These are phyloP conservation scores for Orchestes rusci DNA, from an alignment of 2,888 invertebrate species.

Conservation along the genomic window DNA sequence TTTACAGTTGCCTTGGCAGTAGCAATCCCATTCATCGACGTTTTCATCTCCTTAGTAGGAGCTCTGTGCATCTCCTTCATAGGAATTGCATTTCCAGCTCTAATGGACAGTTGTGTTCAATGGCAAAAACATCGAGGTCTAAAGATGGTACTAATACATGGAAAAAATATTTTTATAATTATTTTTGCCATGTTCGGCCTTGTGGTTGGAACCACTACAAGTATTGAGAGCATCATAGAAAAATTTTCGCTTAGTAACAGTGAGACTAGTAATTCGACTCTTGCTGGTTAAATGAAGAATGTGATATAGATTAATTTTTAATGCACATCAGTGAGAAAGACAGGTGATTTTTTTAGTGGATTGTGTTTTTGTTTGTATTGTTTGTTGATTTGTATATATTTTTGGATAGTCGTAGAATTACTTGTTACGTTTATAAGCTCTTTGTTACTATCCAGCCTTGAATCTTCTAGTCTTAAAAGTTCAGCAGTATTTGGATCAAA, in stretches of 20 bases:
- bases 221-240: slow-evolving; percentile 53
- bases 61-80: slow-evolving; percentile 83
- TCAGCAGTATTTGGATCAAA: too few relatives aligned
- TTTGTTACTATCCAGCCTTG: too few relatives aligned
- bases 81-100: slow-evolving; percentile 84
- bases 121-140: slow-evolving; percentile 56
- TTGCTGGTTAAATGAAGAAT: too few relatives aligned
- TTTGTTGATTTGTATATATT: too few relatives aligned
- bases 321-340: too few relatives aligned
- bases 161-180: slow-evolving; percentile 52
- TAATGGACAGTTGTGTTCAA: slow-evolving; percentile 76
- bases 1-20: slow-evolving; percentile 74
- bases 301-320: too few relatives aligned
- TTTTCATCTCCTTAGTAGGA: slow-evolving; percentile 78
- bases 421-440: too few relatives aligned
- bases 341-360: too few relatives aligned
- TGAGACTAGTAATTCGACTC: too few relatives aligned
- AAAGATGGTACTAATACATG: slow-evolving; percentile 42
- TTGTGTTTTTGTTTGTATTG: too few relatives aligned
- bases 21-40: slow-evolving; percentile 75
- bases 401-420: too few relatives aligned
- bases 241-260: slow-evolving; percentile 37
- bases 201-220: slow-evolving; percentile 59
- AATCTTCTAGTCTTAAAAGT: too few relatives aligned
- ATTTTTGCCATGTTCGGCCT: slow-evolving; percentile 57